These are phyloP conservation scores for Drosophila biarmipes DNA, from an alignment of 1,140 invertebrate genomes.

Conservation along the genomic window DNA sequence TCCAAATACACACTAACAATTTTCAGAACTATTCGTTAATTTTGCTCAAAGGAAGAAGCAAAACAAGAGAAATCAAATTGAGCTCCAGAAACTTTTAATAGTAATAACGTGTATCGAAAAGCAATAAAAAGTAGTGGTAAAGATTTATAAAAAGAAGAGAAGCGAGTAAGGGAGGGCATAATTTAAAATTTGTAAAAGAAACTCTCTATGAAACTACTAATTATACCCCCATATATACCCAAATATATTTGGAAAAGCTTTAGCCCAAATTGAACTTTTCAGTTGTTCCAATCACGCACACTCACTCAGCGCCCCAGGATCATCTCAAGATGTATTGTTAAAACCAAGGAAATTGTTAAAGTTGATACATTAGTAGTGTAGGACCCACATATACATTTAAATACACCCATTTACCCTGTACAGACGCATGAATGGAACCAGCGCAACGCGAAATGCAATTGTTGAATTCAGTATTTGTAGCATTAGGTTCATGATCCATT, in stretches of 20 bases:
- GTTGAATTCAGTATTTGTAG: slow-evolving; percentile 73
- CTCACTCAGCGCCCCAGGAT: slow-evolving; percentile 38
- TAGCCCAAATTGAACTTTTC: slow-evolving; percentile 57
- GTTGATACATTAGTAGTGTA: slow-evolving; percentile 73
- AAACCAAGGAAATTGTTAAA: slow-evolving; percentile 70
- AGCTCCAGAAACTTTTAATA: slow-evolving; percentile 70
- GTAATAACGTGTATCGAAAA: slow-evolving; percentile 82
- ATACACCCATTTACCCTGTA: slow-evolving; percentile 39
- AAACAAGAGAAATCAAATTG: slow-evolving; percentile 50
- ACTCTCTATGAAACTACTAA: slow-evolving; percentile 17
- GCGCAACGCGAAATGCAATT: slow-evolving; percentile 73
- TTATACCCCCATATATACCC: background rate
- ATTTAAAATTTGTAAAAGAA: slow-evolving; percentile 39
- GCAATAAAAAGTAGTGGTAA: slow-evolving; percentile 84
- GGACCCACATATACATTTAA: slow-evolving; percentile 25
- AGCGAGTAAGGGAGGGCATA: slow-evolving; percentile 18
- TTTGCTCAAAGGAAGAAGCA: slow-evolving; percentile 62
- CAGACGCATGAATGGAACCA: slow-evolving; percentile 35
- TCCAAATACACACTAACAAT: slow-evolving; percentile 56
- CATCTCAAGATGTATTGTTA: slow-evolving; percentile 61
- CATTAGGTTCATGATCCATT: slow-evolving; percentile 78
- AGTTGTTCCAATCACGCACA: slow-evolving; percentile 63
- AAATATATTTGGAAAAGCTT: slow-evolving; percentile 61
- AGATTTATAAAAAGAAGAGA: slow-evolving; percentile 43
- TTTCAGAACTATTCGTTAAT: slow-evolving; percentile 58